Evolutionary conservation across 2,797 vertebrate species (phyloP).

Genomic region (Netta rufina): DNA sequence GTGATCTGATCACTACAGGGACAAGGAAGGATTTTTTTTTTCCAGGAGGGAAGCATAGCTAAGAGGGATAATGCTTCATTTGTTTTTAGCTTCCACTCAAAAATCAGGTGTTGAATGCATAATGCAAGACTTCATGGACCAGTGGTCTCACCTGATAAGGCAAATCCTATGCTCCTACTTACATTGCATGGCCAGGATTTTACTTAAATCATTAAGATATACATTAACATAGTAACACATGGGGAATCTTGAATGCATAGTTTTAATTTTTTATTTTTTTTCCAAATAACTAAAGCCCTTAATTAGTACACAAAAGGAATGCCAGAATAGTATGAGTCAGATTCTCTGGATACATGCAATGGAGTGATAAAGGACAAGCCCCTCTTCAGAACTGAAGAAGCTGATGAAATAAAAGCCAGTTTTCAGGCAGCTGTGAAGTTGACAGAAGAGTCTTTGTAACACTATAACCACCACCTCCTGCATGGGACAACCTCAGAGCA

Average conservation of each 20-base stretch:
- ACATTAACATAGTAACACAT: not conserved
- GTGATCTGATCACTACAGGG: slow-evolving; percentile 30
- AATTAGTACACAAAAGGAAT: not conserved
- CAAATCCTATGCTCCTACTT: not conserved
- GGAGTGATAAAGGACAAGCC: not conserved
- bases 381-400: slow-evolving; percentile 6
- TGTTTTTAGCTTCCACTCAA: slow-evolving; percentile 22
- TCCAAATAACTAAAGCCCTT: not conserved
- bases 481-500: slow-evolving; percentile 22
- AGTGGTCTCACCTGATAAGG: slow-evolving; percentile 10
- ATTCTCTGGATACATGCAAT: not conserved
- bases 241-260: not conserved
- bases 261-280: not conserved
- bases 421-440: slow-evolving; percentile 36
- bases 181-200: not conserved
- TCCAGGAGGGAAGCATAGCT: slow-evolving; percentile 3
- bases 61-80: not conserved
- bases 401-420: slow-evolving; percentile 26
- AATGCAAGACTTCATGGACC: not conserved
- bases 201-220: not conserved
- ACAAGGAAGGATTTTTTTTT: slow-evolving; percentile 15
- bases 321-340: slow-evolving; percentile 16
- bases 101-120: not conserved
- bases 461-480: slow-evolving; percentile 34
- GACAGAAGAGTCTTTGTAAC: slow-evolving; percentile 58